Evolutionary conservation across 2,113 vertebrate species (phyloP), one percentile per base, ranked within the genome.

Genomic region (Tenrec ecaudatus): DNA sequence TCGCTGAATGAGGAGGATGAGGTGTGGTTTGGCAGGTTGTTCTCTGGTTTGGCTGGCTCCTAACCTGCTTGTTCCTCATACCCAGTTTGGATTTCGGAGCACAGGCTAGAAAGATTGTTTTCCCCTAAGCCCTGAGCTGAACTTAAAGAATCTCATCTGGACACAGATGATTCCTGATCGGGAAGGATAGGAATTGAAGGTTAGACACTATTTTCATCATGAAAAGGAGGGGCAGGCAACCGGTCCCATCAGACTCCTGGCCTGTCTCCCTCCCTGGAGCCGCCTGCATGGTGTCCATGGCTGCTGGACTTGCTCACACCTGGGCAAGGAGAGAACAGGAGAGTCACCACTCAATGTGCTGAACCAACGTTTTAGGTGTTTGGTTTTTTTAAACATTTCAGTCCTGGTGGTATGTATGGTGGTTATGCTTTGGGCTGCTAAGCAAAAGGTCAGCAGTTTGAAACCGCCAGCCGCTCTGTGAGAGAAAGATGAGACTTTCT

Each of bases 1-100:
- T 93, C 98, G 97, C 97, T 98, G 98, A 98, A 98, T 88, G 96
- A 97, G 95, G 86, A 98, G 98, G 97, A 97, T 98, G 97, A 98
- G 97, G 97, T 98, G 98, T 58, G 98, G 98, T 97, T 98, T 98
- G 98, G 98, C 98, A 97, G 97, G 97, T 97, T 95, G 2, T 0
- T 0, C 14, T 2, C 29, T 95, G 97, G 97, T 97, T 97, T 98
- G 98, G 98, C 97, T 96, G 95, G 92, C 96, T 97, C 95, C 95
- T 93, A 95, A 96, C 96, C 89, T 20, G 82, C 47, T 53, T 53
- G 92, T 95, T 97, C 92, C 43, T 64, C 93, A 94, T 97, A 95
- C n/a, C n/a, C 95, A 98, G 97, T 88, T 96, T 75, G 86, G 94
- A 98, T 96, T 94, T 88, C 91, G 57, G 96, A 85, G 94, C 85